phyloP scores from a whole-genome alignment of 2,888 invertebrate genomes.

The Nephrotoma guestfalica region DNA sequence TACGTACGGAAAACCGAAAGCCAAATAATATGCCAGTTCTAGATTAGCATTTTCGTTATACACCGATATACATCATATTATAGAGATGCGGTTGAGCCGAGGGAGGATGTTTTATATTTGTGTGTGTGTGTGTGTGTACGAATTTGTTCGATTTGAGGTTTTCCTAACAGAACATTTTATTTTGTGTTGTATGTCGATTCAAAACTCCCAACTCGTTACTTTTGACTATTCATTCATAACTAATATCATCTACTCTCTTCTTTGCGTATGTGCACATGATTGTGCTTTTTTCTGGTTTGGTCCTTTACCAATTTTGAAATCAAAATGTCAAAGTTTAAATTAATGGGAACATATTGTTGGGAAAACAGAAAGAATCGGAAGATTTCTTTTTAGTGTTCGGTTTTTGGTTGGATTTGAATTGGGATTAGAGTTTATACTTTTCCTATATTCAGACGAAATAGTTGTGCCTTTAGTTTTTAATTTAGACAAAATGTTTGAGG shows the following conservation, averaged over 20 bases:
- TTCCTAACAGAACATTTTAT: neutral
- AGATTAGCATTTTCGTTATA: neutral
- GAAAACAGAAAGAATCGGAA: neutral
- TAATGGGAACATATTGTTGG: neutral
- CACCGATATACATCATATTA: neutral
- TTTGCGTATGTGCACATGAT: neutral
- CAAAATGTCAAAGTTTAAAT: neutral
- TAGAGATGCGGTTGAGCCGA: too few relatives aligned
- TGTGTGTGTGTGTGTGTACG: neutral
- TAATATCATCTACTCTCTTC: neutral
- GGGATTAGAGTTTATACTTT: neutral
- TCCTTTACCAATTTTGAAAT: neutral
- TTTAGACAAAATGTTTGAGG: neutral
- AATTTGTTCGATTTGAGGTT: neutral
- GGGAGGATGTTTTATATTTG: neutral
- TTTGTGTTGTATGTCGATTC: neutral
- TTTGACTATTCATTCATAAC: neutral
- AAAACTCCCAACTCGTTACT: neutral
- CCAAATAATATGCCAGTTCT: neutral
- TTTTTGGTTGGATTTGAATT: neutral
- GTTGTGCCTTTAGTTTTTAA: neutral
- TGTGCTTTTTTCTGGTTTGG: neutral
- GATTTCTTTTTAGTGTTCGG: neutral
- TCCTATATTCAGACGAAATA: neutral
- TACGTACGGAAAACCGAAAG: neutral